A percentile compares a stretch with the other conserved stretches of the same genome.
phyloP scores from a whole-genome alignment of 2,797 vertebrate genomes.

The Synaphobranchus kaupii region DNA sequence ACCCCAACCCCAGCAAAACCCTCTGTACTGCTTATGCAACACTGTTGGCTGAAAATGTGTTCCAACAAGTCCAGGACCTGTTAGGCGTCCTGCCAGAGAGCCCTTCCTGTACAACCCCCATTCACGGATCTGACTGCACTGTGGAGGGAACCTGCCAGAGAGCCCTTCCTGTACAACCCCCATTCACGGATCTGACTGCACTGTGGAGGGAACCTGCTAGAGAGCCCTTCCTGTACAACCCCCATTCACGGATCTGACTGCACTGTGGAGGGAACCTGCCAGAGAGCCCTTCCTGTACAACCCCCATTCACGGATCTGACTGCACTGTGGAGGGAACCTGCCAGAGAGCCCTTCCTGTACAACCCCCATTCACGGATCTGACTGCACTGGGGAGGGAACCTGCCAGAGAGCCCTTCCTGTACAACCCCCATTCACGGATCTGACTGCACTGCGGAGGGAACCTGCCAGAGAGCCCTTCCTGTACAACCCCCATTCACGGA shows the following conservation, averaged over 20 bases:
- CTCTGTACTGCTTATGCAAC: slow-evolving; percentile 54
- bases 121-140: slow-evolving; percentile 24
- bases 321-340: no score
- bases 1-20: slow-evolving; percentile 30
- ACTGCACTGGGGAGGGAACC: no score
- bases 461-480: slow-evolving; percentile 34
- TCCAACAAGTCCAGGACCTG: slow-evolving; percentile 61
- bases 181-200: slow-evolving; percentile 26
- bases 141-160: slow-evolving; percentile 14
- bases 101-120: slow-evolving; percentile 34
- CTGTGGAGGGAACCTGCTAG: slow-evolving; percentile 10
- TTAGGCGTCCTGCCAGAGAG: slow-evolving; percentile 42
- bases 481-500: slow-evolving; percentile 37
- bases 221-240: slow-evolving; percentile 39
- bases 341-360: slow-evolving; percentile 39
- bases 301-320: slow-evolving; percentile 33
- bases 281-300: slow-evolving; percentile 38
- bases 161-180: slow-evolving; percentile 33
- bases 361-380: slow-evolving; percentile 34
- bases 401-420: slow-evolving; percentile 37
- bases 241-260: slow-evolving; percentile 27
- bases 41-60: slow-evolving; percentile 62
- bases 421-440: slow-evolving; percentile 35
- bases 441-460: background rate
- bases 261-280: background rate